These are phyloP conservation scores for Ditylenchus dipsaci DNA, from an alignment of 1,140 invertebrate species.

Conservation along the genomic window DNA sequence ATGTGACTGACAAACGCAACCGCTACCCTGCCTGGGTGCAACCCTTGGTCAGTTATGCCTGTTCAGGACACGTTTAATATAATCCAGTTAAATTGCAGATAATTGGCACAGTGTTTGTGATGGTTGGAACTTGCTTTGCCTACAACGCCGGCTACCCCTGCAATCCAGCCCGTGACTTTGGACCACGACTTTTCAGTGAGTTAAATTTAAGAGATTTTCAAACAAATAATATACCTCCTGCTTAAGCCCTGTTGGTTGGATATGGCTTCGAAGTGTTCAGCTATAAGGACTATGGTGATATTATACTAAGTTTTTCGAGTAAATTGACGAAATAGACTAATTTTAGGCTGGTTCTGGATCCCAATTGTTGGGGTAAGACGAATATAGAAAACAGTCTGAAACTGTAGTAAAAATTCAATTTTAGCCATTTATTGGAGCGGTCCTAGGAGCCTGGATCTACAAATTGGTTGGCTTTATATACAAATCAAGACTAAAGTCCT, in stretches of 20 bases:
- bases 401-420: background rate
- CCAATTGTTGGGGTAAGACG: conserved; percentile 27
- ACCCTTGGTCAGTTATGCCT: conserved; percentile 20
- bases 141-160: conserved; percentile 61
- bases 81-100: background rate
- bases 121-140: conserved; percentile 59
- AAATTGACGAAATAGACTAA: conserved; percentile 33
- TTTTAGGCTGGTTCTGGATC: conserved; percentile 61
- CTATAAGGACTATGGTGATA: conserved; percentile 58
- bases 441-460: conserved; percentile 46
- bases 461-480: too few relatives aligned
- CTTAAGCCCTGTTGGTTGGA: conserved; percentile 58
- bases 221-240: too few relatives aligned
- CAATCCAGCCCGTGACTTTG: conserved; percentile 67
- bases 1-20: conserved; percentile 45
- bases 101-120: conserved; percentile 57
- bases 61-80: conserved; percentile 24
- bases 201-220: too few relatives aligned
- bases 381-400: background rate
- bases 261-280: conserved; percentile 63
- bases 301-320: conserved; percentile 61
- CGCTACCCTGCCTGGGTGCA: conserved; percentile 56
- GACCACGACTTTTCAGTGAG: conserved; percentile 63
- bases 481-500: too few relatives aligned
- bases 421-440: conserved; percentile 49